Conservation (phyloP, 1,140 invertebrate genomes). For the Scaptomyza pallida region DNA sequence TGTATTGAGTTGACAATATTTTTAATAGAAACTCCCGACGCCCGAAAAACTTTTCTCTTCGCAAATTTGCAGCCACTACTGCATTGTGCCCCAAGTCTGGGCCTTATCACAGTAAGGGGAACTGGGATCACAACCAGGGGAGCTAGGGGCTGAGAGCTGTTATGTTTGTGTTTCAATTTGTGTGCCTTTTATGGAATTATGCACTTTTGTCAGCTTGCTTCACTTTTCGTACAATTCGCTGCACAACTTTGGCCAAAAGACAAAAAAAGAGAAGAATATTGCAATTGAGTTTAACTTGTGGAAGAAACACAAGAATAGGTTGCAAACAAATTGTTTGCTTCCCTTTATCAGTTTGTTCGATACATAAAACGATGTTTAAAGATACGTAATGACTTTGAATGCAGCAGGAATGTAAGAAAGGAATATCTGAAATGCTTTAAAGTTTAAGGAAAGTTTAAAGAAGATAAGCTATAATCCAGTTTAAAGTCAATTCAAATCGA, state of each 20-base stretch:
- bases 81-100: constrained; percentile 32
- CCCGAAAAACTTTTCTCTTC: constrained; percentile 62
- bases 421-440: background rate
- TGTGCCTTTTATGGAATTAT: constrained; percentile 77
- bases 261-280: background rate
- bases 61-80: constrained; percentile 49
- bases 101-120: constrained; percentile 5
- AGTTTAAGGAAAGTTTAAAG: background rate
- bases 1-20: constrained; percentile 80
- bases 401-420: background rate
- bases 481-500: too few relatives aligned
- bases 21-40: constrained; percentile 73
- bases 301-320: background rate
- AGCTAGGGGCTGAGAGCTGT: constrained; percentile 6
- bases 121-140: background rate
- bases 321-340: constrained; percentile 13
- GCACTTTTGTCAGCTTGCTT: constrained; percentile 70
- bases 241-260: constrained; percentile 25
- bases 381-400: background rate
- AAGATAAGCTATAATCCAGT: too few relatives aligned
- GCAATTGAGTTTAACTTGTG: too few relatives aligned
- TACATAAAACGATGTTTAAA: background rate
- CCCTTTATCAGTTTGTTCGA: background rate
- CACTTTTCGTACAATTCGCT: constrained; percentile 28
- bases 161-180: constrained; percentile 79